A percentile compares a stretch with the other conserved stretches of the same genome.
Evolutionary conservation across 2,113 vertebrate genomes (phyloP).

Genomic region (Callopanchax toddi): DNA sequence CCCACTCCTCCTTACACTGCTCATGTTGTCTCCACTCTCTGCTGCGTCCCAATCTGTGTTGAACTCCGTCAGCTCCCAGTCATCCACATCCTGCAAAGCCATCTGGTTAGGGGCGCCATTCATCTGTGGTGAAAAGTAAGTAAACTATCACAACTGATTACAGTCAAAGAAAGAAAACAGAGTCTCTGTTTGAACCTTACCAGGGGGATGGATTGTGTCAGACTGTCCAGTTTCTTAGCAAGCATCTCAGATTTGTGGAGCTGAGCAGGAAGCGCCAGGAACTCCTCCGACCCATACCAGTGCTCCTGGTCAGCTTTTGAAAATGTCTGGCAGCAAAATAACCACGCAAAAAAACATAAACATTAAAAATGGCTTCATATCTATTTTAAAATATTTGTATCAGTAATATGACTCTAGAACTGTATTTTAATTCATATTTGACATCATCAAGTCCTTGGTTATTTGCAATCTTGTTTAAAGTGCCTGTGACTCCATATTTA

Average conservation of each 20-base stretch:
- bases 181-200: constrained; percentile 26
- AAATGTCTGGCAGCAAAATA: neutral
- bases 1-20: constrained; percentile 21
- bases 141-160: neutral
- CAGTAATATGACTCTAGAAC: too few relatives aligned
- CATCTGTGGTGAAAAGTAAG: constrained; percentile 64
- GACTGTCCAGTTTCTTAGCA: constrained; percentile 89
- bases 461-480: too few relatives aligned
- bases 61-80: constrained; percentile 95
- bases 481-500: too few relatives aligned
- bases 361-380: too few relatives aligned
- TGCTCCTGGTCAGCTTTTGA: constrained; percentile 52
- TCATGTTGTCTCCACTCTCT: constrained; percentile 28
- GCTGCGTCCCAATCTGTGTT: constrained; percentile 88
- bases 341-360: neutral
- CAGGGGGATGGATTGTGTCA: constrained; percentile 86
- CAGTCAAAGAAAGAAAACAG: neutral
- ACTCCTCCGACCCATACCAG: constrained; percentile 97
- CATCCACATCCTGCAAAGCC: constrained; percentile 90
- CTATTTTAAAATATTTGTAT: too few relatives aligned
- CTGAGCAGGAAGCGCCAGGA: constrained; percentile 93
- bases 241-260: constrained; percentile 92
- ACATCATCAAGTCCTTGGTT: too few relatives aligned
- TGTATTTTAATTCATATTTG: too few relatives aligned
- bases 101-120: constrained; percentile 70